These are phyloP conservation scores for Gobius niger DNA, from an alignment of 2,113 vertebrate species.

Conservation along the genomic window DNA sequence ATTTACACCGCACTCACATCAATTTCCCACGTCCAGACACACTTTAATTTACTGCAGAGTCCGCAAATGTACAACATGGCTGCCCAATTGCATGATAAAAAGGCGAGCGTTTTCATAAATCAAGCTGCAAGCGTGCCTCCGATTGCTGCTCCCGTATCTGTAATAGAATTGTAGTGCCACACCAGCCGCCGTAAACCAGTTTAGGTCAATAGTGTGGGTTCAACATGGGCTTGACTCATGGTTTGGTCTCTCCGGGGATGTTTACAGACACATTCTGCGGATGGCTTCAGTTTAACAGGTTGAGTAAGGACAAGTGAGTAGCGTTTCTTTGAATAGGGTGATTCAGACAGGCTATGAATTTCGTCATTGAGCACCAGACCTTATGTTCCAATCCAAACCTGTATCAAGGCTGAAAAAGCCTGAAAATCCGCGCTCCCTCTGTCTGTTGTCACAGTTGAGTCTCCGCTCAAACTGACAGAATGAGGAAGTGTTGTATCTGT, in stretches of 20 bases:
- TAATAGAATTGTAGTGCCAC: constrained; percentile 1
- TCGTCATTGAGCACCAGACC: too few relatives aligned
- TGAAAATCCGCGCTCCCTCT: neutral
- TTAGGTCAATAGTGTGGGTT: neutral
- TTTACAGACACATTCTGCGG: neutral
- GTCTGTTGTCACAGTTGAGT: neutral
- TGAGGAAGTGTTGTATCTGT: constrained; percentile 22
- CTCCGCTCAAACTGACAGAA: neutral
- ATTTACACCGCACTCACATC: constrained; percentile 60
- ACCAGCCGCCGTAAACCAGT: constrained; percentile 3
- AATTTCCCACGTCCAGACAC: constrained; percentile 56
- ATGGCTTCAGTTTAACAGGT: neutral
- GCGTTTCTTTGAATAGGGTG: neutral
- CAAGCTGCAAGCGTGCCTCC: constrained; percentile 33
- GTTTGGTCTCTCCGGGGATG: neutral
- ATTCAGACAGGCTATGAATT: neutral
- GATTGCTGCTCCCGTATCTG: constrained; percentile 15
- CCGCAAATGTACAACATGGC: constrained; percentile 40
- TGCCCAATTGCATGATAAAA: constrained; percentile 52
- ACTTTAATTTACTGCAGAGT: constrained; percentile 50
- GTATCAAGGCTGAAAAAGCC: too few relatives aligned
- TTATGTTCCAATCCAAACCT: too few relatives aligned
- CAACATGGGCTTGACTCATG: constrained; percentile 5
- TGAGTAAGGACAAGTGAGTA: neutral
- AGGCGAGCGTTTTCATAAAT: constrained; percentile 60